Conservation (phyloP, 2,888 invertebrate species). For the Eumerus sabulonum region DNA sequence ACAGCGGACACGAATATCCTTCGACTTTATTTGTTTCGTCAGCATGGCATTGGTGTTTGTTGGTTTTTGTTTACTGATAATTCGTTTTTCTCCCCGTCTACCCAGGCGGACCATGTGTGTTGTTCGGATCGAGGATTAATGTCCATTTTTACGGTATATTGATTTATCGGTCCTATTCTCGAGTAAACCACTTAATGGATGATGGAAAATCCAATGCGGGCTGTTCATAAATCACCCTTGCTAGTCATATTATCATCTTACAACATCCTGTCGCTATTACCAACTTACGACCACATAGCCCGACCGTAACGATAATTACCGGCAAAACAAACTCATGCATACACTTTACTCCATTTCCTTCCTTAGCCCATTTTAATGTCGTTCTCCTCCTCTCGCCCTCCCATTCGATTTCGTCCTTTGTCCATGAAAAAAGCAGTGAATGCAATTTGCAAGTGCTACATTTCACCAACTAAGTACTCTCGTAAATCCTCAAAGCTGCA, state of each 20-base stretch:
- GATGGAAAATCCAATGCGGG: too few species aligned
- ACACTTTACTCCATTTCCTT: constrained; percentile 10
- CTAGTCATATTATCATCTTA: too few species aligned
- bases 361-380: neutral
- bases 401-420: constrained; percentile 10
- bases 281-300: constrained; percentile 15
- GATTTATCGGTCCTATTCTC: constrained; percentile 12
- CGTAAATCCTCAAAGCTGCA: constrained; percentile 43
- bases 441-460: constrained; percentile 54
- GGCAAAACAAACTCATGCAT: constrained; percentile 29
- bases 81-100: neutral
- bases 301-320: constrained; percentile 32
- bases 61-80: neutral
- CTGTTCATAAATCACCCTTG: too few species aligned
- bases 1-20: constrained; percentile 53
- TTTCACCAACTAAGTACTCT: constrained; percentile 50
- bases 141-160: constrained; percentile 6
- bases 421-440: constrained; percentile 34
- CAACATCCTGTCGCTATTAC: too few species aligned
- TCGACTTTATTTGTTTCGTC: constrained; percentile 1
- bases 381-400: too few species aligned
- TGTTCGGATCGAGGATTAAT: constrained; percentile 1
- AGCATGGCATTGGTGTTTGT: too few species aligned
- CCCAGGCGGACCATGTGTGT: too few species aligned
- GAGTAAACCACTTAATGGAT: too few species aligned